phyloP scores from a whole-genome alignment of 2,888 invertebrate genomes.

The Lycia hirtaria region DNA sequence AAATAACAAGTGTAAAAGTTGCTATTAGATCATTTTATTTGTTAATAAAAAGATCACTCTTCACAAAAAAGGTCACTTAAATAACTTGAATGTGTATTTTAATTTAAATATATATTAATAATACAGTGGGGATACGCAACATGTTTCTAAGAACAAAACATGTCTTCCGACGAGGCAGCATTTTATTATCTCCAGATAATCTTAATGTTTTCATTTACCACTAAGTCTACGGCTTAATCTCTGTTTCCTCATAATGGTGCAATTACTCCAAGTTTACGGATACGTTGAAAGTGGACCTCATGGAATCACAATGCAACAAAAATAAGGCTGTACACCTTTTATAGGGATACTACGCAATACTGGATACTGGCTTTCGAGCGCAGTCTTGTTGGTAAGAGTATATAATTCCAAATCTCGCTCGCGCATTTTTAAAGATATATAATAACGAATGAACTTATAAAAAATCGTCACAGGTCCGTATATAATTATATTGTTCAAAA shows the following conservation, averaged over 20 bases:
- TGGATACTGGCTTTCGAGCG: constrained; percentile 61
- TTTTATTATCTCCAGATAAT: constrained; percentile 31
- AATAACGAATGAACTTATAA: neutral
- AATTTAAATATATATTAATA: neutral
- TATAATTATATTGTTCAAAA: too few species aligned
- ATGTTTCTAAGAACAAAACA: constrained; percentile 5
- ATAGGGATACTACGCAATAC: constrained; percentile 64
- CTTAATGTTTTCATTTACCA: constrained; percentile 34
- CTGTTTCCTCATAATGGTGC: constrained; percentile 38
- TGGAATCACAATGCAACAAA: constrained; percentile 65
- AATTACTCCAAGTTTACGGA: constrained; percentile 39
- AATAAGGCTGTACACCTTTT: constrained; percentile 70
- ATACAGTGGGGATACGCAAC: neutral
- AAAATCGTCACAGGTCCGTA: too few species aligned
- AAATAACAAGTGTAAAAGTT: too few species aligned
- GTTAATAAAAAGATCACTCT: too few species aligned
- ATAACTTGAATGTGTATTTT: too few species aligned
- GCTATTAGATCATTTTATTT: too few species aligned
- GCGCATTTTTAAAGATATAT: neutral
- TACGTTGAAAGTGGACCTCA: constrained; percentile 58
- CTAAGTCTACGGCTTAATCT: constrained; percentile 23
- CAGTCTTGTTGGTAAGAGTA: constrained; percentile 54
- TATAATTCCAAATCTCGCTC: neutral
- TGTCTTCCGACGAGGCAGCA: constrained; percentile 7
- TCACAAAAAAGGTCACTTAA: too few species aligned